phyloP scores from a whole-genome alignment of 2,113 vertebrate species.

The Nyctereutes procyonoides region DNA sequence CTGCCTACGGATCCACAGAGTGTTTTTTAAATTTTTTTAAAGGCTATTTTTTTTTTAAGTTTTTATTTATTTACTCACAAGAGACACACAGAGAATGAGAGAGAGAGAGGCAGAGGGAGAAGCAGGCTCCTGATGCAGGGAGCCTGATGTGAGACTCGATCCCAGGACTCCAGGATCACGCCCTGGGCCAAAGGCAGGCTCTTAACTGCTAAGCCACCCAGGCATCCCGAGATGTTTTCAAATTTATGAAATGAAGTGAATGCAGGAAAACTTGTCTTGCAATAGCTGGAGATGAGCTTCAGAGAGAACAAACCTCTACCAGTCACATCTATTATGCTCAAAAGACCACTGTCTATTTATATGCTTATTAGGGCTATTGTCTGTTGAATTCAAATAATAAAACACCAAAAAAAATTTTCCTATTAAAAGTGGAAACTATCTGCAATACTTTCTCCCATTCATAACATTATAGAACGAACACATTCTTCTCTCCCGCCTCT shows the following conservation, averaged over 20 bases:
- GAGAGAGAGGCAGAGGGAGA: too few relatives aligned
- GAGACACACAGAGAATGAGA: too few relatives aligned
- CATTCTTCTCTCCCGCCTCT: not conserved
- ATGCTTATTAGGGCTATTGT: not conserved
- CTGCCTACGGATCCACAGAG: not conserved
- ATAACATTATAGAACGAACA: not conserved
- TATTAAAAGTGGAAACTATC: slow-evolving; percentile 2
- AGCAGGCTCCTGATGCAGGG: too few relatives aligned
- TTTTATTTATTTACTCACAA: too few relatives aligned
- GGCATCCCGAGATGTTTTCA: not conserved
- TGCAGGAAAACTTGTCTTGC: not conserved
- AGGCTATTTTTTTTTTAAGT: too few relatives aligned
- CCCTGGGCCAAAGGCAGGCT: too few relatives aligned
- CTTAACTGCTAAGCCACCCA: too few relatives aligned
- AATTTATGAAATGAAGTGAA: not conserved
- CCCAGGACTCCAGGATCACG: too few relatives aligned
- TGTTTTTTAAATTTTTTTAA: not conserved
- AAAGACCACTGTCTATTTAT: not conserved
- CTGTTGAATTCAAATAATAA: not conserved
- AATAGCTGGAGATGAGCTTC: not conserved
- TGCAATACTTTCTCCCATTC: not conserved
- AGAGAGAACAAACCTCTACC: not conserved
- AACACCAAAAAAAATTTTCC: not conserved
- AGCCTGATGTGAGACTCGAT: too few relatives aligned
- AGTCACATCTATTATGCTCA: not conserved